These are phyloP conservation scores for Brachylomia viminalis DNA, from an alignment of 2,888 invertebrate genomes.

Conservation along the genomic window DNA sequence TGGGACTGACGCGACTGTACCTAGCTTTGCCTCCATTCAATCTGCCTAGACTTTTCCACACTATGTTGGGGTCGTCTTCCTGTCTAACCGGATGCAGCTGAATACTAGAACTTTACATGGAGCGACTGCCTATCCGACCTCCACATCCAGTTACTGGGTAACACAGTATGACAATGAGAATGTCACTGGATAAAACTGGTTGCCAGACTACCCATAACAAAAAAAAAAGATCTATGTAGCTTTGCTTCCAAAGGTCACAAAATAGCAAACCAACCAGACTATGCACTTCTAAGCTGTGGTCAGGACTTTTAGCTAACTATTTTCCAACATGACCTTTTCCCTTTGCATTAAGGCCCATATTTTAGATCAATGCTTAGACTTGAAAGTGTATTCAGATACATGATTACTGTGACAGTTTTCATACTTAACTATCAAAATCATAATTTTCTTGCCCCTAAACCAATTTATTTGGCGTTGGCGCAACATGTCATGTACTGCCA, in stretches of 20 bases:
- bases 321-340: neutral
- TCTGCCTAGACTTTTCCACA: neutral
- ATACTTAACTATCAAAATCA: neutral
- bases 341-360: neutral
- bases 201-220: neutral
- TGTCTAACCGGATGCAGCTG: neutral
- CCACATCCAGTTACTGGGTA: neutral
- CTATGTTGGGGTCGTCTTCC: neutral
- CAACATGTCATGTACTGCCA: no score
- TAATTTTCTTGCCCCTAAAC: neutral
- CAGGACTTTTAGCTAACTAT: neutral
- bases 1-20: neutral
- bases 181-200: neutral
- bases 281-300: neutral
- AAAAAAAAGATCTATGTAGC: neutral
- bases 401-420: neutral
- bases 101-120: neutral
- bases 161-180: neutral
- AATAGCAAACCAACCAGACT: neutral
- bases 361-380: neutral
- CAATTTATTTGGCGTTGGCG: neutral
- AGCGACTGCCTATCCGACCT: neutral
- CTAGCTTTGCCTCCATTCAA: neutral
- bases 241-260: neutral
- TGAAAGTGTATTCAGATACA: slow-evolving; percentile 8